Conservation (phyloP, 2,888 invertebrate genomes). For the Nematopogon swammerdamellus region DNA sequence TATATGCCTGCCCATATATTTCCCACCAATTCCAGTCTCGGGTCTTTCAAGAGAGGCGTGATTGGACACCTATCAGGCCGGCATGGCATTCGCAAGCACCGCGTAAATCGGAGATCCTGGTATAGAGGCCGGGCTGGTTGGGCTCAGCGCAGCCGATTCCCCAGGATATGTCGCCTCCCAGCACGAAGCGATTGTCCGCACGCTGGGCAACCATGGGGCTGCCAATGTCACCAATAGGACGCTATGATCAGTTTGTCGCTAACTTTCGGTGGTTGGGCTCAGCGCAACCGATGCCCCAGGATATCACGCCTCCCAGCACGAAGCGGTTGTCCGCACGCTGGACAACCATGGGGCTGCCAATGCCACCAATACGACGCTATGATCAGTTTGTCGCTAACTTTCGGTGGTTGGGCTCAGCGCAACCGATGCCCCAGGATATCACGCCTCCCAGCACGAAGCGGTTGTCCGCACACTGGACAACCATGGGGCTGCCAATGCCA, state of each 20-base stretch:
- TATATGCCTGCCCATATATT: no score
- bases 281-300: slow-evolving; percentile 89
- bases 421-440: slow-evolving; percentile 92
- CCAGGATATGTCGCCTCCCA: slow-evolving; percentile 92
- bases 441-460: no score
- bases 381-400: no score
- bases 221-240: slow-evolving; percentile 92
- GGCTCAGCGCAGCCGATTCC: slow-evolving; percentile 88
- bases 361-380: no score
- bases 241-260: no score
- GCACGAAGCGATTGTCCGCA: slow-evolving; percentile 75
- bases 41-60: no score
- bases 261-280: slow-evolving; percentile 91
- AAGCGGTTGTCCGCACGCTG: slow-evolving; percentile 79
- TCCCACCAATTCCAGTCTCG: no score
- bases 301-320: slow-evolving; percentile 85
- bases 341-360: slow-evolving; percentile 89
- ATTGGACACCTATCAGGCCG: no score
- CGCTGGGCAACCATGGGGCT: slow-evolving; percentile 89
- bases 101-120: slow-evolving; percentile 86
- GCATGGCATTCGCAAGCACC: no score
- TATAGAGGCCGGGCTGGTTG: slow-evolving; percentile 90
- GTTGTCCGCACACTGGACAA: slow-evolving; percentile 75
- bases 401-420: slow-evolving; percentile 88
- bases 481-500: slow-evolving; percentile 92